Evolutionary conservation across 2,888 invertebrate species (phyloP).

Genomic region (Stictocephala bisonia): DNA sequence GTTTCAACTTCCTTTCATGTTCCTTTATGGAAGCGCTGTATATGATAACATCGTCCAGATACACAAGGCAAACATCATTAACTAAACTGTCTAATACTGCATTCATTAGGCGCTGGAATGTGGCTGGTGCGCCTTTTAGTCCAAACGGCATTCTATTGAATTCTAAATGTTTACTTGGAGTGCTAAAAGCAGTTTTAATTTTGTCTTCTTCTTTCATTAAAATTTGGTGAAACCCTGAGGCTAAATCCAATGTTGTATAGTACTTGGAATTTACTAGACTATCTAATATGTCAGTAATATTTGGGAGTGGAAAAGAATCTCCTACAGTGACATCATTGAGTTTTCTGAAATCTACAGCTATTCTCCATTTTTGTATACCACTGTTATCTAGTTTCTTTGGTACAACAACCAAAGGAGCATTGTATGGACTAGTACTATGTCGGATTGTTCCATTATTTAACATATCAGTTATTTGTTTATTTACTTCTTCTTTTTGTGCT

Average conservation of each 20-base stretch:
- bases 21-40: constrained; percentile 1
- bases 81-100: constrained; percentile 55
- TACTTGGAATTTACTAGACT: constrained; percentile 9
- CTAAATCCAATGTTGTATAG: constrained; percentile 24
- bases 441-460: constrained; percentile 3
- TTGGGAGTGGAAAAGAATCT: constrained; percentile 17
- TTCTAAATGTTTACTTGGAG: constrained; percentile 59
- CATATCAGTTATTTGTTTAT: constrained; percentile 1
- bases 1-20: background rate
- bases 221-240: constrained; percentile 58
- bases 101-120: constrained; percentile 61
- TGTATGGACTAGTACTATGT: background rate
- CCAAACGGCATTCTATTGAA: constrained; percentile 61
- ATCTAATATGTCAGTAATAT: constrained; percentile 26
- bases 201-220: constrained; percentile 57
- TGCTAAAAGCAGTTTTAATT: constrained; percentile 61
- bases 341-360: constrained; percentile 11
- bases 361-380: constrained; percentile 5
- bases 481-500: constrained; percentile 1
- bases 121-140: constrained; percentile 58
- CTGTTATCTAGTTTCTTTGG: constrained; percentile 22
- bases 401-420: constrained; percentile 19
- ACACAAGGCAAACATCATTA: constrained; percentile 25
- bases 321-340: constrained; percentile 30
- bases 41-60: constrained; percentile 41